phyloP scores from a whole-genome alignment of 1,140 invertebrate species.

The Trichoplusia ni region DNA sequence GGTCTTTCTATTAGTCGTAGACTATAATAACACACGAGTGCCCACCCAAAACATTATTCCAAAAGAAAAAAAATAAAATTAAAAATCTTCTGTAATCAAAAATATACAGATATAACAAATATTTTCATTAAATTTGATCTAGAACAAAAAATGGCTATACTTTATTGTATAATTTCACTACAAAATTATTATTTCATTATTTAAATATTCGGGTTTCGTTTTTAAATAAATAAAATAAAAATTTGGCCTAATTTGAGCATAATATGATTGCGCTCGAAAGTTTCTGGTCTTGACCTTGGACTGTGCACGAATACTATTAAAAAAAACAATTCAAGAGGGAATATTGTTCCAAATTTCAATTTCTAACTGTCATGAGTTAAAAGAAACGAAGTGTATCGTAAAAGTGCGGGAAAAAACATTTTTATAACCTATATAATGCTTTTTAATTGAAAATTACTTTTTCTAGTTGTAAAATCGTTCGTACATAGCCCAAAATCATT shows the following conservation, averaged over 20 bases:
- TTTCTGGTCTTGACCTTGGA: neutral
- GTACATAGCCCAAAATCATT: neutral
- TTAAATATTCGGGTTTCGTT: constrained; percentile 6
- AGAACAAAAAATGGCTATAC: constrained; percentile 39
- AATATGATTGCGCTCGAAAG: constrained; percentile 38
- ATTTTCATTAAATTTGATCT: neutral
- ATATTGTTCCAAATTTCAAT: neutral
- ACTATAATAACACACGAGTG: constrained; percentile 3
- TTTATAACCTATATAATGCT: too few relatives aligned
- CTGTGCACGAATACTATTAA: neutral
- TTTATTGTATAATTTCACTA: constrained; percentile 40
- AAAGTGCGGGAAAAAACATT: too few relatives aligned
- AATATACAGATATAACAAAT: constrained; percentile 66
- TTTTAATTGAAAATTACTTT: too few relatives aligned
- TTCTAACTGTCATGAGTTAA: too few relatives aligned
- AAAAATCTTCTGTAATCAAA: constrained; percentile 58
- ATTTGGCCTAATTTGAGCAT: constrained; percentile 53
- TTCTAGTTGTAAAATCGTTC: too few relatives aligned
- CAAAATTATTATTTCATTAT: constrained; percentile 19
- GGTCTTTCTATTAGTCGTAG: too few relatives aligned
- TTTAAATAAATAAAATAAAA: constrained; percentile 42
- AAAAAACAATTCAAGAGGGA: neutral
- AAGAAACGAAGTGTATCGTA: too few relatives aligned
- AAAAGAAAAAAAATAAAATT: constrained; percentile 20
- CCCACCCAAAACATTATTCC: neutral